Base-by-base conservation (phyloP, 1,140 invertebrate species). In the Neuroterus valhalla region DNA sequence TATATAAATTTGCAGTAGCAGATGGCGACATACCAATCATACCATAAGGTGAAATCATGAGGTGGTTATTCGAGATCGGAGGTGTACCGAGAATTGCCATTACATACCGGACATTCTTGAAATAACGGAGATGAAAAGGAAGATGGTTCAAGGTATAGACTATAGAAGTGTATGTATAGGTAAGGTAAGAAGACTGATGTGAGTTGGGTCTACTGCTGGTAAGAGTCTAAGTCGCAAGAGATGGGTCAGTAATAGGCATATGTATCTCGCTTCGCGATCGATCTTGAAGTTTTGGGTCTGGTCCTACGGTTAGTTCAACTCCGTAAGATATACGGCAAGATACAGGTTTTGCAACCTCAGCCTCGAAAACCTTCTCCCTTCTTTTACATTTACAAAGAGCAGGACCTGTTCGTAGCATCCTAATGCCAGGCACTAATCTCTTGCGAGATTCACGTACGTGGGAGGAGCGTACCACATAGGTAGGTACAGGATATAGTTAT, bases 381-480 rank as follows among this genome's bases (percentile, higher is more conserved):
- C 48, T 23, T 62, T 73, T 68, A 52, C 44, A 3, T 62, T 73
- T 68, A 52, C 44, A 3, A 68, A 66, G 70, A 69, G 52, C 48
- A 48, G 66, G 74, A 66, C 71, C 68, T 48, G 74, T 70, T 66
- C 67, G 66, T 50, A 38, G 79, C 78, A 80, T 80, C 78, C 81
- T 80, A 80, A 81, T 84, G 82, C 78, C 72, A 43, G 52, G 81
- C 71, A 73, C 77, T 86, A 85, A 85, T 86, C 79, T 77, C 68
- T 80, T 45, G 74, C 75, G 68, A 71, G 76, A 45, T 66, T 45
- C 52, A 44, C 66, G 71, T 70, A 79, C 75, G 75, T 77, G 77
- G 79, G 77, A 78, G 79, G 79, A 81, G 79, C 75, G 73, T 78
- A 80, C 31, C 31, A 80, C 71, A 44, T 74, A 76, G 74, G 73